Conservation (phyloP, 2,797 vertebrate genomes). For the Eulemur coronatus region DNA sequence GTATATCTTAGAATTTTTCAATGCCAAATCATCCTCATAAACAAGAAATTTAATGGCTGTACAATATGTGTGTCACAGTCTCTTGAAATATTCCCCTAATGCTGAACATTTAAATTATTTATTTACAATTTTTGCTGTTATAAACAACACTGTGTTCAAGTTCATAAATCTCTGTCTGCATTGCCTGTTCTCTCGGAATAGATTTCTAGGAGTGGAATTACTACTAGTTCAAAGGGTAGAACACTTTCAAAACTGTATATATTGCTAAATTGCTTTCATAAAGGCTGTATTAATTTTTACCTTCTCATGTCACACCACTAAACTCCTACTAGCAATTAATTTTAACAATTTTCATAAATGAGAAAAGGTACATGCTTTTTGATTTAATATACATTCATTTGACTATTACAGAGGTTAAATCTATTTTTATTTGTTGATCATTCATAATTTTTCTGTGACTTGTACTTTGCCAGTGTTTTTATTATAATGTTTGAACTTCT, state of each 20-base stretch:
- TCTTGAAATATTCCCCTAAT: neutral
- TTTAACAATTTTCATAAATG: neutral
- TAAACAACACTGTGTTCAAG: neutral
- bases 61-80: neutral
- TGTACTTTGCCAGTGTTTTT: neutral
- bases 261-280: neutral
- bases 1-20: neutral
- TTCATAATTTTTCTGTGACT: neutral
- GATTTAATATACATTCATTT: neutral
- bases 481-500: neutral
- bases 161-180: neutral
- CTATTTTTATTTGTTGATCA: neutral
- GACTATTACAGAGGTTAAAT: neutral
- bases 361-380: neutral
- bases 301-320: neutral
- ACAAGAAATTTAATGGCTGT: neutral
- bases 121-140: neutral
- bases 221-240: neutral
- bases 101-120: neutral
- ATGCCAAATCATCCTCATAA: conserved; percentile 3
- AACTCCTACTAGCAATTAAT: neutral
- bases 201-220: neutral
- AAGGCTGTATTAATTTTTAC: neutral
- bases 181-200: neutral
- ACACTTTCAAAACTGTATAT: neutral